Conservation (phyloP, 1,140 invertebrate genomes). For the Tenebrio molitor region DNA sequence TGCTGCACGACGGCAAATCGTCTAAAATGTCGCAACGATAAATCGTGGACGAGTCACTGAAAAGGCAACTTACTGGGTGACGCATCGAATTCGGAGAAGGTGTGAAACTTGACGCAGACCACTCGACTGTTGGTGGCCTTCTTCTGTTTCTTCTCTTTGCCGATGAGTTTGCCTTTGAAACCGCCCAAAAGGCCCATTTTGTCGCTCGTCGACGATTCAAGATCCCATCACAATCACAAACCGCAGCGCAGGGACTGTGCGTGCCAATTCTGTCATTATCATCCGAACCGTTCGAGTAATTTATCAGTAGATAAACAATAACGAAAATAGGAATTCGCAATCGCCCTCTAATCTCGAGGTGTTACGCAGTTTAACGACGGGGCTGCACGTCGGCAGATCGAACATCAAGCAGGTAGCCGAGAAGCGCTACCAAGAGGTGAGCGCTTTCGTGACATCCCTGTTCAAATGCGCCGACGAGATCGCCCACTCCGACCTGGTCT, state of each 20-base stretch:
- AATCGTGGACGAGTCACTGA: background rate
- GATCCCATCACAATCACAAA: background rate
- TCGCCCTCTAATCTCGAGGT: constrained; percentile 42
- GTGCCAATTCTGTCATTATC: background rate
- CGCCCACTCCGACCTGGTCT: constrained; percentile 94
- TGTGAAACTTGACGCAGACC: constrained; percentile 57
- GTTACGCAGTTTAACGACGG: constrained; percentile 77
- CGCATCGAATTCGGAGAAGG: constrained; percentile 8
- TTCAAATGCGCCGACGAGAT: constrained; percentile 93
- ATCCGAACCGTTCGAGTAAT: background rate
- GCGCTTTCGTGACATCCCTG: constrained; percentile 87
- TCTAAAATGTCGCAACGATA: background rate
- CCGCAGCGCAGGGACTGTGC: too few species aligned
- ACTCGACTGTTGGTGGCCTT: constrained; percentile 60
- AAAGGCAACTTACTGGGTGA: constrained; percentile 1
- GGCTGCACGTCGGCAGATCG: constrained; percentile 88
- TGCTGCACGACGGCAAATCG: background rate
- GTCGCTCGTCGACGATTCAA: background rate
- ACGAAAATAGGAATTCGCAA: background rate
- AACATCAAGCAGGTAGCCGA: constrained; percentile 96
- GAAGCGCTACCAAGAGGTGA: constrained; percentile 87
- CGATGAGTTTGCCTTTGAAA: constrained; percentile 67
- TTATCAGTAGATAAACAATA: constrained; percentile 15
- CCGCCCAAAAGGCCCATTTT: constrained; percentile 66
- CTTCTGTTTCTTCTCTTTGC: constrained; percentile 56